phyloP scores from a whole-genome alignment of 2,888 invertebrate genomes.

The Acrocyrtus sp. region DNA sequence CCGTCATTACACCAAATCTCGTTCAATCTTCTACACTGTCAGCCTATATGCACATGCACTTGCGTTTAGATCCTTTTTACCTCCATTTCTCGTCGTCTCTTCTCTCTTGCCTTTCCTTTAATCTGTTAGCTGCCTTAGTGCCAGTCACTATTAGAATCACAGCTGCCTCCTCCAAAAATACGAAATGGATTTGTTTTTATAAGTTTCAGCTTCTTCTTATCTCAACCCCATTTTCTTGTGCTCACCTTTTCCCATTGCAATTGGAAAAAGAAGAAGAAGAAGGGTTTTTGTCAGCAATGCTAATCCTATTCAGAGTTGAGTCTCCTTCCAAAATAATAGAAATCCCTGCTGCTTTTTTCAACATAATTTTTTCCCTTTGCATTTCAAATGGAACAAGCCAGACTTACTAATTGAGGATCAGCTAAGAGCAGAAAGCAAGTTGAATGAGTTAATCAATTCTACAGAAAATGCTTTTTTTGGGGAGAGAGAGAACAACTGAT shows the following conservation, averaged over 20 bases:
- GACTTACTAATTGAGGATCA: constrained; percentile 1
- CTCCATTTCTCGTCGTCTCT: background rate
- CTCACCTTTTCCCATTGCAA: background rate
- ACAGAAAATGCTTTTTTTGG: background rate
- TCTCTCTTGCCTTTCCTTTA: constrained; percentile 4
- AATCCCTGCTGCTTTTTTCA: constrained; percentile 2
- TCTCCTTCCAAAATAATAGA: background rate
- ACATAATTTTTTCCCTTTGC: background rate
- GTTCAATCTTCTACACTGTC: constrained; percentile 35
- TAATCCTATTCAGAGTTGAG: background rate
- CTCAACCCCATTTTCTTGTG: background rate
- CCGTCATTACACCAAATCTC: constrained; percentile 27
- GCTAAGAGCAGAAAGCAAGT: background rate
- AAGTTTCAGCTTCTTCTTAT: background rate
- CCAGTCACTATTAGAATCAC: background rate
- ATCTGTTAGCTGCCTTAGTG: background rate
- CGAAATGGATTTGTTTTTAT: constrained; percentile 9
- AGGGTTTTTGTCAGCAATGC: background rate
- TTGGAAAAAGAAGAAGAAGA: background rate
- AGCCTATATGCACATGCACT: background rate
- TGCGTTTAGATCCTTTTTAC: background rate
- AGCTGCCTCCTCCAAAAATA: constrained; percentile 6
- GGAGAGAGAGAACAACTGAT: background rate
- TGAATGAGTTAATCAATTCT: constrained; percentile 15
- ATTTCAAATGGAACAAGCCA: background rate